A percentile compares a stretch with the other conserved stretches of the same genome.
phyloP scores from a whole-genome alignment of 2,797 vertebrate species.

The Psittacula echo region DNA sequence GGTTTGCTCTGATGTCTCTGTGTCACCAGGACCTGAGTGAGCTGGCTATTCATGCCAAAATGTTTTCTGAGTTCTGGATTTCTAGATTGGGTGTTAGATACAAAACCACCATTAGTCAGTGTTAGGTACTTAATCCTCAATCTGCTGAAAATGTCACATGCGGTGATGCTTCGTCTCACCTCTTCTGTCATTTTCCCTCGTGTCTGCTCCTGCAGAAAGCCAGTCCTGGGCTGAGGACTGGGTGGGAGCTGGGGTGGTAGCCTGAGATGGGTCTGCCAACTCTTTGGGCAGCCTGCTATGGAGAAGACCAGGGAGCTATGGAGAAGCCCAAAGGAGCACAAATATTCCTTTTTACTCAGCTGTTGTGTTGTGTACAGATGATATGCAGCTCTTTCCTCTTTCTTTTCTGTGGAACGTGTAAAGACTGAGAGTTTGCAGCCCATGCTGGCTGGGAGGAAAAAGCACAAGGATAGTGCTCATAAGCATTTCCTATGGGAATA shows the following conservation, averaged over 20 bases:
- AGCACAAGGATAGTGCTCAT: background rate
- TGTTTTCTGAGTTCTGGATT: background rate
- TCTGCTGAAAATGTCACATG: background rate
- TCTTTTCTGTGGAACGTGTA: background rate
- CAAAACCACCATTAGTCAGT: background rate
- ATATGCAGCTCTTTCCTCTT: background rate
- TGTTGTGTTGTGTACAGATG: background rate
- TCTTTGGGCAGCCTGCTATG: background rate
- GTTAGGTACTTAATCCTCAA: background rate
- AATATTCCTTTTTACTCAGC: background rate
- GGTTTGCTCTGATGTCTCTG: background rate
- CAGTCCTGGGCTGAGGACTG: background rate
- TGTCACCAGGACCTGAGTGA: background rate
- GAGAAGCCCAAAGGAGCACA: background rate
- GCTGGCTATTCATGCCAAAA: background rate
- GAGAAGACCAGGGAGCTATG: background rate
- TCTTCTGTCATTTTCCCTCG: background rate
- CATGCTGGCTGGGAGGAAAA: background rate
- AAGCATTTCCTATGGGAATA: background rate
- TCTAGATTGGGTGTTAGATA: background rate
- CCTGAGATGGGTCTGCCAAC: background rate
- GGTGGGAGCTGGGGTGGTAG: too few relatives aligned
- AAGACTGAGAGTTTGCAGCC: background rate
- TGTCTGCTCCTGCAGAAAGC: background rate
- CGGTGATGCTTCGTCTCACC: accelerated